phyloP scores from a whole-genome alignment of 2,797 vertebrate species.

The Pteronotus mesoamericanus region DNA sequence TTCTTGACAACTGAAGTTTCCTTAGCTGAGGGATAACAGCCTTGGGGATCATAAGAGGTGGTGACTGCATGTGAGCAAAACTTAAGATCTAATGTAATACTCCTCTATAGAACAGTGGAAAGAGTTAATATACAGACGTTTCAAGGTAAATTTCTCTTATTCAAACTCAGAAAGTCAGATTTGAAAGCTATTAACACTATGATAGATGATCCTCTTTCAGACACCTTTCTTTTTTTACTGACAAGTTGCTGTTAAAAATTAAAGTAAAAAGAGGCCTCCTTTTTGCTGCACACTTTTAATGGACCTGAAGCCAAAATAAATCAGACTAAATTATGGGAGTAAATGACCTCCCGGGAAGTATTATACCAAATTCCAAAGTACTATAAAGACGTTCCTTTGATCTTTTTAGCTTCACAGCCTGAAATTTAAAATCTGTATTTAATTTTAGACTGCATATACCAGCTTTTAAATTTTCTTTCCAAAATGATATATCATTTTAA shows the following conservation, averaged over 20 bases:
- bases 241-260: constrained; percentile 85
- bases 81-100: background rate
- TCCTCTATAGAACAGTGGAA: constrained; percentile 39
- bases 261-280: constrained; percentile 81
- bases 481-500: constrained; percentile 85
- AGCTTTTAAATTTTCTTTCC: constrained; percentile 85
- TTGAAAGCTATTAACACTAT: constrained; percentile 84
- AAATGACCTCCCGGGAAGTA: constrained; percentile 86
- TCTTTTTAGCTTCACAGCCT: constrained; percentile 85
- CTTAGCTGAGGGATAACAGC: background rate
- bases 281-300: constrained; percentile 84
- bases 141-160: constrained; percentile 78
- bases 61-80: background rate
- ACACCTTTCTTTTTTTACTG: constrained; percentile 79
- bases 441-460: constrained; percentile 86
- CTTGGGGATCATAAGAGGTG: background rate
- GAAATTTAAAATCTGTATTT: constrained; percentile 88
- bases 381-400: constrained; percentile 85
- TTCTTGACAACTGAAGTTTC: background rate
- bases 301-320: constrained; percentile 87
- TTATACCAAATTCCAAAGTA: constrained; percentile 86
- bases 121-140: constrained; percentile 82
- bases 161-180: constrained; percentile 81
- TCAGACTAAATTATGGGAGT: constrained; percentile 88
- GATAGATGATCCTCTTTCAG: constrained; percentile 83